These are phyloP conservation scores for Brachionus angularis DNA, from an alignment of 1,140 invertebrate species.

Conservation along the genomic window DNA sequence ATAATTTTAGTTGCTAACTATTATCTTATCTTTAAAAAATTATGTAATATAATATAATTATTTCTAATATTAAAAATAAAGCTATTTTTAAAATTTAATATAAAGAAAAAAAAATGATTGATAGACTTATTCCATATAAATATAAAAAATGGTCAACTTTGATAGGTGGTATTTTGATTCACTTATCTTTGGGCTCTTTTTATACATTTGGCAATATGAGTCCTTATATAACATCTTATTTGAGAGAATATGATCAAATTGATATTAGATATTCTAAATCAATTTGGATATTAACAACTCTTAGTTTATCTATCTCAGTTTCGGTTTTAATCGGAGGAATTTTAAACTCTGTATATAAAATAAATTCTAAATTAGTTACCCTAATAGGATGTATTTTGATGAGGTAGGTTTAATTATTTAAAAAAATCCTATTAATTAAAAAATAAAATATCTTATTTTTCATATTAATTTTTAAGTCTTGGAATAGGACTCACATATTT, in stretches of 20 bases:
- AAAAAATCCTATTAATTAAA: too few species aligned
- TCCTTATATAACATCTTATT: conserved; percentile 59
- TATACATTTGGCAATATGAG: conserved; percentile 51
- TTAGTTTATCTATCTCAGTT: conserved; percentile 50
- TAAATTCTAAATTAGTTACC: not conserved
- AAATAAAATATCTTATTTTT: not conserved
- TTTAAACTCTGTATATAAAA: not conserved
- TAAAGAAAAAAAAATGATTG: conserved; percentile 34
- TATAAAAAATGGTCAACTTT: conserved; percentile 42
- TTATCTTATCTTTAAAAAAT: too few species aligned
- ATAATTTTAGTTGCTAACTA: too few species aligned
- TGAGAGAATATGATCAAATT: conserved; percentile 47
- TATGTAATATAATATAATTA: too few species aligned
- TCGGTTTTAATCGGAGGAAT: conserved; percentile 46
- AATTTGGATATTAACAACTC: conserved; percentile 54
- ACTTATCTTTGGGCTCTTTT: conserved; percentile 22
- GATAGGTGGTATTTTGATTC: conserved; percentile 41
- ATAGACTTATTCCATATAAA: not conserved
- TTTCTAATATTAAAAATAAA: too few species aligned
- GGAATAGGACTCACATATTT: conserved; percentile 55
- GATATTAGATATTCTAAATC: conserved; percentile 52
- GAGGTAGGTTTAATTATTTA: conserved; percentile 7
- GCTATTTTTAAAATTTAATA: too few species aligned
- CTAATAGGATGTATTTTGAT: conserved; percentile 10
- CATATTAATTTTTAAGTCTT: conserved; percentile 47